Conservation (phyloP, 2,888 invertebrate species). For the Ligdia adustata region DNA sequence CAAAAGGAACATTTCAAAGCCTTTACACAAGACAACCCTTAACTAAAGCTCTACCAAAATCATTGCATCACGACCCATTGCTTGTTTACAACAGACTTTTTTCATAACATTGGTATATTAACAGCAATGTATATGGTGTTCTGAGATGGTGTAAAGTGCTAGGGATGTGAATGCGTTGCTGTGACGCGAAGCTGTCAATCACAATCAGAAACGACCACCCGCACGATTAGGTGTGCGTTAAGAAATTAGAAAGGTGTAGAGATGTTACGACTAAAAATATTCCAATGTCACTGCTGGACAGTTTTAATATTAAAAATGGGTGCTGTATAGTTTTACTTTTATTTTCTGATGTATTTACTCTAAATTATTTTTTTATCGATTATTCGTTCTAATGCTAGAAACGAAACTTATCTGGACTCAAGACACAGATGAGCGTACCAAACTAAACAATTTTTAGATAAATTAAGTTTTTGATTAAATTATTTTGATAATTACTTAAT, state of each 20-base stretch:
- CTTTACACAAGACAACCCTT: constrained; percentile 42
- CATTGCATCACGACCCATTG: constrained; percentile 35
- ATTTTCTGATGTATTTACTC: too few relatives aligned
- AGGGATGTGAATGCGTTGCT: constrained; percentile 44
- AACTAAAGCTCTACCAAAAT: constrained; percentile 20
- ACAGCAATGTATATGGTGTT: constrained; percentile 40
- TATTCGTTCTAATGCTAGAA: too few relatives aligned
- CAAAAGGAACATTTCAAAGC: constrained; percentile 55
- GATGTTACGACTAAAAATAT: too few relatives aligned
- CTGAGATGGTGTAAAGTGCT: constrained; percentile 30
- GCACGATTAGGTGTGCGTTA: constrained; percentile 69
- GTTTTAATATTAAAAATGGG: too few relatives aligned
- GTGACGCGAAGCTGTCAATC: constrained; percentile 79
- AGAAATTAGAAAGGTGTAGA: constrained; percentile 48
- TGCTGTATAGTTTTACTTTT: too few relatives aligned
- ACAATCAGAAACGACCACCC: constrained; percentile 81
- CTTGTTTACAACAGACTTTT: constrained; percentile 7
- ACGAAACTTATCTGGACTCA: too few relatives aligned
- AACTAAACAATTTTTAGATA: too few relatives aligned
- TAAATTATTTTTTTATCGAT: too few relatives aligned
- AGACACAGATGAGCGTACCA: too few relatives aligned
- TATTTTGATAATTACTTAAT: too few relatives aligned
- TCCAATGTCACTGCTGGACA: too few relatives aligned
- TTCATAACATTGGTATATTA: not conserved
- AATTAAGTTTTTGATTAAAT: too few relatives aligned